Percentiles rank a stretch among this genome's conserved stretches.
These are phyloP conservation scores for Pionites leucogaster DNA, from an alignment of 2,113 vertebrate genomes.

Conservation along the genomic window DNA sequence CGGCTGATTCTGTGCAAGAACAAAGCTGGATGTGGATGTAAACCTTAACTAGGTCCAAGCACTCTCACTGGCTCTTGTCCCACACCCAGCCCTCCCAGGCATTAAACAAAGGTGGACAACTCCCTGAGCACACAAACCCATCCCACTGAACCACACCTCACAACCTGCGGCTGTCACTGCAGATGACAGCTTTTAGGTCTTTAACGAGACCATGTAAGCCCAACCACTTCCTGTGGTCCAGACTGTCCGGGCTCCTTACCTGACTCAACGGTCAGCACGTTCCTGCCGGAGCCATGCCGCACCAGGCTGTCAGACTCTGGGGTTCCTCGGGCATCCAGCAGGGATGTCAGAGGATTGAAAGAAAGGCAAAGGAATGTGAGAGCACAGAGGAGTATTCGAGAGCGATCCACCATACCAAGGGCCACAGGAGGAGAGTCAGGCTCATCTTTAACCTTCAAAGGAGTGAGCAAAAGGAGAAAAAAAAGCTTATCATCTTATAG, in stretches of 20 bases:
- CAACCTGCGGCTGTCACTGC: rapidly evolving
- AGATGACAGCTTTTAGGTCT: background rate
- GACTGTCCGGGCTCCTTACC: slow-evolving; percentile 3
- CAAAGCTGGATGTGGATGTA: background rate
- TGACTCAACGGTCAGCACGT: slow-evolving; percentile 80
- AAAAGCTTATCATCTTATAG: background rate
- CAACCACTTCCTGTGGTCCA: background rate
- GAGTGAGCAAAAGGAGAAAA: background rate
- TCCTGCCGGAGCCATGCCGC: slow-evolving; percentile 80
- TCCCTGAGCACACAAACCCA: background rate
- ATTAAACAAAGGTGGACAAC: background rate
- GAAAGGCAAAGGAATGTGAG: slow-evolving; percentile 96
- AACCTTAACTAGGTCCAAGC: background rate
- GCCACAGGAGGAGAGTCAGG: slow-evolving; percentile 90
- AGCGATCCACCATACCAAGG: slow-evolving; percentile 97
- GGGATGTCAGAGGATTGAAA: slow-evolving; percentile 91
- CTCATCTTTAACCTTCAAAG: slow-evolving; percentile 90
- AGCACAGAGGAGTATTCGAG: slow-evolving; percentile 92
- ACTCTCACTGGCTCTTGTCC: background rate
- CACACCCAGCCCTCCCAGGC: background rate
- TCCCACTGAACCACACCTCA: background rate
- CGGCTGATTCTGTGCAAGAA: background rate
- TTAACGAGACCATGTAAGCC: background rate
- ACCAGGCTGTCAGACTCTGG: slow-evolving; percentile 29
- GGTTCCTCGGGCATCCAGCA: slow-evolving; percentile 76